Evolutionary conservation across 30 jellyfish, hydroid and myxozoan genomes (phyloP), one percentile per base, ranked within the genome.

Genomic region (Aurelia coerulea): DNA sequence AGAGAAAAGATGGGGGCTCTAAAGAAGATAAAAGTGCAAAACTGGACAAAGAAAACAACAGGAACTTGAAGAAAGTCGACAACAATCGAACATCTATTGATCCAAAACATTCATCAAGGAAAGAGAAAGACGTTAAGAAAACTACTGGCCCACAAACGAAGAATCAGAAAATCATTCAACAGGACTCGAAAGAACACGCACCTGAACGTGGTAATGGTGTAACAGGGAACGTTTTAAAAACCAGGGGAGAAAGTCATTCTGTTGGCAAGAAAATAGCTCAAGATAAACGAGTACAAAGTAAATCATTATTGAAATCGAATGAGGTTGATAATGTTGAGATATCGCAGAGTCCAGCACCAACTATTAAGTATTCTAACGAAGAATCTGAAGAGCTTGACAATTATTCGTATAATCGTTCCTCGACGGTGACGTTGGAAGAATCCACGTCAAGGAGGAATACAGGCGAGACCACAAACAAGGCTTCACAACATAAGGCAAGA

Each of bases 371-470:
- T 46, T 13, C 70, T 17, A n/a, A 15, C 35, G 62, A 64, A 23
- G 88, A 62, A 10, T 29, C 37, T 29, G 86, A 58, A 15, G 75
- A 60, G 63, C 62, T 18, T 50, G 92, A 41, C 15, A 64, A 73
- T 54, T 50, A 41, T 65, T 19, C 85, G 4, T 84, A 73, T 64
- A 84, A 84, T 12, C 87, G 93, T 14, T 59, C 93, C 1, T 84
- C 93, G n/a, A 84, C 93, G 64, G 83, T 84, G 56, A 84, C 84
- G 14, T 58, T 84, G 52, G 87, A 84, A 31, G 93, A 74, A 33
- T 46, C 50, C 10, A 42, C 56, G 35, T 10, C 89, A n/a, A 16
- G 80, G 16, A 71, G 34, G 29, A 69, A 35, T 35, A 34, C 42
- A 15, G 62, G 15, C 1, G 76, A 53, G 34, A 74, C 31, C 46